Evolutionary conservation across 1,140 invertebrate genomes (phyloP), one percentile per base, ranked within the genome.

Genomic region (Drosophila watanabei): DNA sequence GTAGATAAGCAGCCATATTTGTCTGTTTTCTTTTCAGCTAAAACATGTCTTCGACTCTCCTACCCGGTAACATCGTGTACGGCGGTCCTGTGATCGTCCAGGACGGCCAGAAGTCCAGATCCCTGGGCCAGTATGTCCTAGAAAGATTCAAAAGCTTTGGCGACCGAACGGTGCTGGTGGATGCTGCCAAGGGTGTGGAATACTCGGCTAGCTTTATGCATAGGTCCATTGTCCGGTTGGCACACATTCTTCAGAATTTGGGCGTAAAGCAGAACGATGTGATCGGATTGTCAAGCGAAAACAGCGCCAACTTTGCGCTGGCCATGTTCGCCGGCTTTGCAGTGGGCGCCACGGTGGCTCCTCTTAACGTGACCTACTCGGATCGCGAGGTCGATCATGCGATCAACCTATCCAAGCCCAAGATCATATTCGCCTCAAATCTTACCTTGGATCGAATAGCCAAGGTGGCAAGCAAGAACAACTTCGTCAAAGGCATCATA

Each of bases 331-430:
- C 94, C 0, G 83, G 93, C 5, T 93, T 95, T 45, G 94, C 94
- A 48, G 79, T 94, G 1, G 95, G 95, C 2, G 94, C 94, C 18
- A 94, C 94, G 8, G 80, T 95, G 32, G 94, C 95, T 11, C 94
- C 95, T 0, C 68, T 96, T 5, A 96, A 96, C 92, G 93, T 94
- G 6, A 91, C 93, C n/a, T 96, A 96, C 70, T 94, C 94, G 0
- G 93, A 94, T 91, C 94, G 95, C 94, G 96, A 97, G 93, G 92
- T 96, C 24, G 92, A 91, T 43, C 96, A 96, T 88, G 93, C 95
- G 7, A 89, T 96, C 3, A 94, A 94, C 45, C 94, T 97, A 33
- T 95, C 95, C n/a, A 95, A 96, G 82, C 96, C 96, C 56, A 95
- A 95, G 89, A 93, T 96, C 13, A 94, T 96, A 72, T 96, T 97